Evolutionary conservation across 2,797 vertebrate species (phyloP), one percentile per base, ranked within the genome.

Genomic region (Hippoglossus hippoglossus): DNA sequence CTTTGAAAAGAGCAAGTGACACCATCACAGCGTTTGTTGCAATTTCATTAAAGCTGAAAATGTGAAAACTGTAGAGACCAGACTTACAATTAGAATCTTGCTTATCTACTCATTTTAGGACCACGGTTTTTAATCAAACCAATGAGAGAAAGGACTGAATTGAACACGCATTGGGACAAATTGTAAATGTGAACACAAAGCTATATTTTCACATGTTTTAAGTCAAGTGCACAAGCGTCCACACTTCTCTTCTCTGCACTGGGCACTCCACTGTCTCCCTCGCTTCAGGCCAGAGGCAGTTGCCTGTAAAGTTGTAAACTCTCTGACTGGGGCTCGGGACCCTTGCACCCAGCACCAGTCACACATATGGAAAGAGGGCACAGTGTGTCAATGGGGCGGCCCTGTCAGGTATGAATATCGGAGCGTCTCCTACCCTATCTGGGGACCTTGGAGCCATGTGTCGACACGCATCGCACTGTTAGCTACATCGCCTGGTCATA

Each of bases 401-500:
- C 82, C 84, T 83, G 89, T 86, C 87, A 93, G 88, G 86, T 89
- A 87, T 82, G 92, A 84, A 89, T 90, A 87, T 82, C 55, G 75
- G 85, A 89, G 90, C 86, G 61, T 84, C 90, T 91, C 81, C 47
- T 73, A 77, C 71, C 81, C 89, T 91, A 92, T 91, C 89, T 86
- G 65, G 93, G 93, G 93, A 94, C 92, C 91, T 91, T 87, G 93
- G 85, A 93, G 90, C 93, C 92, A 93, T 92, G 93, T 94, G 94
- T 94, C 89, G 86, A 95, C 94, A 94, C 77, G 92, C 87, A 87
- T 88, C 89, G 92, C 88, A 89, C 90, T 94, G 94, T 93, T 94
- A 87, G 78, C 91, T 94, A 94, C 93, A 94, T 92, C 88, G 91
- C 94, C 93, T 94, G 93, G 94, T 95, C 94, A 94, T 92, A 94